Conservation (phyloP, 37 sponge, comb jelly and placozoan species). For the Ianthella basta region DNA sequence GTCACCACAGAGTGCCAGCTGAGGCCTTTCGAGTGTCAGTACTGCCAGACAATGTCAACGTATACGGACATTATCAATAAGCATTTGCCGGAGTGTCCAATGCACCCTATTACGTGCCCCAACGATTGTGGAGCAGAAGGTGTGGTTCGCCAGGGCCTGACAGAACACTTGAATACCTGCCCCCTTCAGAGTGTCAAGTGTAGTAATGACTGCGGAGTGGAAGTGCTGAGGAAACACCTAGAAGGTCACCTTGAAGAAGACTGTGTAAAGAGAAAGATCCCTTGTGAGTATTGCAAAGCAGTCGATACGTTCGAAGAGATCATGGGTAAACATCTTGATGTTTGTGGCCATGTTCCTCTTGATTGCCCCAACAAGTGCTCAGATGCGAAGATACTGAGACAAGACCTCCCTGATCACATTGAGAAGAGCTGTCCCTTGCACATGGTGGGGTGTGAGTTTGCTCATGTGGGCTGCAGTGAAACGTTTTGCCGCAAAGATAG, state of each 20-base stretch:
- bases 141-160: not conserved
- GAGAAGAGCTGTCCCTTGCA: constrained; percentile 14
- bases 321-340: not conserved
- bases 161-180: not conserved
- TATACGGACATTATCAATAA: too few relatives aligned
- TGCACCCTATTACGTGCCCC: not conserved
- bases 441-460: not conserved
- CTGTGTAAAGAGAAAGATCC: not conserved
- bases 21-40: too few relatives aligned
- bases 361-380: constrained; percentile 9
- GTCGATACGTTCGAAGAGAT: not conserved
- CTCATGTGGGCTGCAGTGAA: not conserved
- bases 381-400: not conserved
- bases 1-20: too few relatives aligned
- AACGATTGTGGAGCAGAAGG: not conserved
- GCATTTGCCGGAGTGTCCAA: too few relatives aligned
- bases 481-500: not conserved
- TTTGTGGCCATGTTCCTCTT: constrained; percentile 5
- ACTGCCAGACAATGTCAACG: too few relatives aligned
- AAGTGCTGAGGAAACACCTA: not conserved
- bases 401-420: not conserved
- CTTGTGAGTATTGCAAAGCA: constrained; percentile 6
- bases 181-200: not conserved
- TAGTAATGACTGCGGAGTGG: not conserved
- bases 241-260: not conserved